Base-by-base conservation (phyloP, 2,888 invertebrate species). In the Platerodrilus igneus region DNA sequence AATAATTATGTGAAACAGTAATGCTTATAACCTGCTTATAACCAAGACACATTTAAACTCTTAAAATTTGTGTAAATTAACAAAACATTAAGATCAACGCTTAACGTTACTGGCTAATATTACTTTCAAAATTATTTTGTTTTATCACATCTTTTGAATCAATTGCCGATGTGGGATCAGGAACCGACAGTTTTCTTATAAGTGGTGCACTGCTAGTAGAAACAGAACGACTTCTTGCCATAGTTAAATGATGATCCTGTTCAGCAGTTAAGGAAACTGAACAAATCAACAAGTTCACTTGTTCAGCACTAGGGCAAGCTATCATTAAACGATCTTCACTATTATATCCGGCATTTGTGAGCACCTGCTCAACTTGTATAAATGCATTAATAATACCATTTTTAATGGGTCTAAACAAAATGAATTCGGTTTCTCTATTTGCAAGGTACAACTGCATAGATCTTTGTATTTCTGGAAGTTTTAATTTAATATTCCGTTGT, bases 351-450 rank as follows among this genome's bases (percentile, higher is more conserved):
- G 83, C 81, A 45, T 75, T 75, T 1, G 78, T 68, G 7, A 95
- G 69, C 11, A 86, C 70, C 62, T 88, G 86, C 52, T 86, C 84
- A 22, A 95, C 67, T 66, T 90, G 88, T 5, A 90, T 81, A 69
- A 94, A 96, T 19, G 81, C 78, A 29, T 84, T 89, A 4, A 93
- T 86, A 1, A 95, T 82, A 56, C 92, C 92, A 63, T 93, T 90
- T 80, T 89, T 83, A 30, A 97, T 88, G 2, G 96, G 96, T 38
- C 93, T 79, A 58, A 97, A 94, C 6, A 99, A 75, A 57, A 99
- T 96, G 56, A 92, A 90, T 67, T 99, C 97, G 0, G 97, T 97
- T 65, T 99, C 97, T 51, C 86, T 81, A 66, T 96, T 97, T 8
- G 96, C 91, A 35, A 99, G 74, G 67, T 99, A 99, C 1, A 99